Evolutionary conservation across 2,888 invertebrate species (phyloP).

Genomic region (Syrphus vitripennis): DNA sequence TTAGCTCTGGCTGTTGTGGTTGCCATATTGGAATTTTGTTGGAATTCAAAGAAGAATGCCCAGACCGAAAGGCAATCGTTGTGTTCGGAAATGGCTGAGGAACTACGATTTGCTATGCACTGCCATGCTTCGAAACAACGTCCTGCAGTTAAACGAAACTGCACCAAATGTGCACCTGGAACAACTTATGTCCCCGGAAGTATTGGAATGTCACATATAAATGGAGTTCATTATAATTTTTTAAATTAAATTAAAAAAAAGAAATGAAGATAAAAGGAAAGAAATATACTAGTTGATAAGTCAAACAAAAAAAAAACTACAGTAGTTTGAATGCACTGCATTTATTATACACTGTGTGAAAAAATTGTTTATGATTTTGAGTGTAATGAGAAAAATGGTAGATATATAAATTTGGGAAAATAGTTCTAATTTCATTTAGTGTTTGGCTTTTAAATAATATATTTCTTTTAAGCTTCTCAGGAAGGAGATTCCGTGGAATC

Average conservation of each 20-base stretch:
- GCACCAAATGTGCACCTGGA: constrained; percentile 88
- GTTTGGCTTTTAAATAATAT: too few species aligned
- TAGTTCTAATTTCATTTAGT: too few species aligned
- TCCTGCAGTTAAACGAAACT: constrained; percentile 89
- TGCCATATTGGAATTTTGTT: constrained; percentile 96
- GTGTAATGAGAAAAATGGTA: too few species aligned
- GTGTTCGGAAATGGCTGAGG: constrained; percentile 97
- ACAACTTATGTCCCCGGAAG: constrained; percentile 86
- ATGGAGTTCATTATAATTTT: constrained; percentile 79
- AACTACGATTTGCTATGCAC: constrained; percentile 93
- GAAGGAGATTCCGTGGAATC: too few species aligned
- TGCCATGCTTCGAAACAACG: constrained; percentile 92
- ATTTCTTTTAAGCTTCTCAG: too few species aligned
- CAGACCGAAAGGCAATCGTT: constrained; percentile 92
- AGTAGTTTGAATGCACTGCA: not conserved
- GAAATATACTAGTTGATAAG: constrained; percentile 14
- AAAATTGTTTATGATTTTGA: too few species aligned
- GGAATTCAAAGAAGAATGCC: constrained; percentile 95
- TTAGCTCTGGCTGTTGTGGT: constrained; percentile 94
- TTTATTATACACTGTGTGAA: not conserved
- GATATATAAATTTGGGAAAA: too few species aligned
- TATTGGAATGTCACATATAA: constrained; percentile 75
- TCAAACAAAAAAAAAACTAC: not conserved
- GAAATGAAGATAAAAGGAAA: not conserved
- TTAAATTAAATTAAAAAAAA: constrained; percentile 74